Evolutionary conservation across 1,140 invertebrate species (phyloP), one percentile per base, ranked within the genome.

Genomic region (Leguminivora glycinivorella): DNA sequence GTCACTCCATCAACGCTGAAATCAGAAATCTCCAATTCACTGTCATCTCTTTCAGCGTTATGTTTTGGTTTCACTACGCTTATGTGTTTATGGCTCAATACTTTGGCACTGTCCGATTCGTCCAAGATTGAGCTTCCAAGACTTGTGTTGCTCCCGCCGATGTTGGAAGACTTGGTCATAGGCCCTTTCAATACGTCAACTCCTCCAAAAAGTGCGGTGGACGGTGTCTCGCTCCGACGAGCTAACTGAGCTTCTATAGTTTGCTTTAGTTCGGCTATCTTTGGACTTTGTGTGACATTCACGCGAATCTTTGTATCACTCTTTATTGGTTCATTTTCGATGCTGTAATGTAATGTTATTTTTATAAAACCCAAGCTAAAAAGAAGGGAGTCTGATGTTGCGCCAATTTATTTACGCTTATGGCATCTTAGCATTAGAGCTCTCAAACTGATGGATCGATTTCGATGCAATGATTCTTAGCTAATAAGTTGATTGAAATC

Each of bases 11-110:
- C 86, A n/a, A 90, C 80, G 70, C 88, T 89, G 71, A 88, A 87
- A 74, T 92, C 89, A 14, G 91, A 92, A 38, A 91, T 81, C 60
- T 92, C 91, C 67, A 92, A 75, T 80, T 92, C 91, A 71, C 91
- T 92, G 43, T 90, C 86, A 40, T 89, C 83, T 74, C 85, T 89
- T 68, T 79, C 78, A 63, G 78, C 58, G 22, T 78, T 71, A 34
- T 75, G 75, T 74, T 83, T 88, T 52, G 85, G 76, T 75, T 82
- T 84, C 0, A 84, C 67, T 9, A 85, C 72, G 17, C 85, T 52
- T 52, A 22, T 22, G 9, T 19, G 19, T 71, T 71, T 83, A 83
- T 12, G 79, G 76, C 71, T 82, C 79, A 69, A 75, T 69, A 4
- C 74, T 58, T 31, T 26, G 56, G 81, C 67, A 69, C 73, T 80